Evolutionary conservation across 2,113 vertebrate species (phyloP).

Genomic region (Microcebus tavaratra): DNA sequence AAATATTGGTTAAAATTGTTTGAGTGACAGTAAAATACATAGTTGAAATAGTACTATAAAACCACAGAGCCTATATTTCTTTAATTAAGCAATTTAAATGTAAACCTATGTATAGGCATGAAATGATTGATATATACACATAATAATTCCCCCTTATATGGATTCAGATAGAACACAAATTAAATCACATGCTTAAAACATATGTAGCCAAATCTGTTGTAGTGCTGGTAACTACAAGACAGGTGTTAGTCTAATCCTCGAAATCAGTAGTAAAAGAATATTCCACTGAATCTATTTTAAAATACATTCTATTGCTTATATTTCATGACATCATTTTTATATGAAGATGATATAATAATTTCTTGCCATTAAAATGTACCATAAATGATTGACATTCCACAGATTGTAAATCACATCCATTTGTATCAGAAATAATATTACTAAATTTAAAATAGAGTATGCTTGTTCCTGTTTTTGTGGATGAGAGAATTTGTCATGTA

Average conservation of each 20-base stretch:
- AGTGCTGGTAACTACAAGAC: neutral
- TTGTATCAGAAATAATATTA: neutral
- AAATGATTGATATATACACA: neutral
- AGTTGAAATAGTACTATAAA: neutral
- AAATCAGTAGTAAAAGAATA: neutral
- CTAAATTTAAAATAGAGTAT: constrained; percentile 5
- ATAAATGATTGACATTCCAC: neutral
- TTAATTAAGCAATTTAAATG: neutral
- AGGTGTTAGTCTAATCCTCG: neutral
- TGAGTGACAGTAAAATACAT: neutral
- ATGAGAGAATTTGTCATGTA: constrained; percentile 55
- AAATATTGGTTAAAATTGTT: constrained; percentile 23
- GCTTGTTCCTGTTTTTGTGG: neutral
- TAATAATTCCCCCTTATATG: neutral
- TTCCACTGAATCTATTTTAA: neutral
- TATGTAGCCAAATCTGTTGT: neutral
- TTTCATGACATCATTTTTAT: constrained; percentile 13
- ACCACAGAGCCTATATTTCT: neutral
- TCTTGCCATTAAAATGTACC: neutral
- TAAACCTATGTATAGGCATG: neutral
- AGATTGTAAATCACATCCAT: neutral
- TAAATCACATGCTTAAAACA: neutral
- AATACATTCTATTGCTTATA: neutral
- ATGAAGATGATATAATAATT: neutral
- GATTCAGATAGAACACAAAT: neutral